Evolutionary conservation across 2,888 invertebrate species (phyloP), one percentile per base, ranked within the genome.

Genomic region (Quadriops clusia): DNA sequence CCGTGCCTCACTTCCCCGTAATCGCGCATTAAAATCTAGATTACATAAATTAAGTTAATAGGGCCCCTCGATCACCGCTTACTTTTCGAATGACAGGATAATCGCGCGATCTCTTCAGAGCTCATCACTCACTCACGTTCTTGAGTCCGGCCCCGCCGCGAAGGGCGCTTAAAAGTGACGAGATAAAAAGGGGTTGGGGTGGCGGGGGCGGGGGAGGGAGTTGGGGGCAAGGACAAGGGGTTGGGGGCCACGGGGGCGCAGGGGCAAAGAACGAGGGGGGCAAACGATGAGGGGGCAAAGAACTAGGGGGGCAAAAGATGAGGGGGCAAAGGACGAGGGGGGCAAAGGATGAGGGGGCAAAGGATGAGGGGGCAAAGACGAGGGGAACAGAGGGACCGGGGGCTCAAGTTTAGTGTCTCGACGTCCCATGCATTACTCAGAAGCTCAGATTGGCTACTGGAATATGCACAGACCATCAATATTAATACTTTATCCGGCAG

Each of bases 381-480:
- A 14, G 25, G 25, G 6, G 25, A 13, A 17, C 17, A 12, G 17
- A 13, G 36, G 33, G 30, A 41, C 25, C 28, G 16, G 28, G 30
- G 26, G 13, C n/a, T n/a, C n/a, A n/a, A n/a, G n/a, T n/a, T n/a
- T n/a, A n/a, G n/a, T 28, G 38, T 39, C 40, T 39, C 40, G 40
- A 46, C 46, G 40, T 40, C 39, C 42, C 43, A 55, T 56, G 54
- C 51, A 54, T 56, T 54, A 56, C 49, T 49, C 51, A 55, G 41
- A 41, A 52, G 52, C 47, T 38, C 50, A 56, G 58, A 58, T 56
- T 58, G 54, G 53, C 53, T 56, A 45, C 54, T 56, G 47, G 51
- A 56, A 53, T 54, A 58, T 58, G 56, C 56, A 58, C 53, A 45
- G 44, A 43, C 50, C 54, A 54, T 55, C 53, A 54, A 54, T 54